A percentile compares a stretch with the other conserved stretches of the same genome.
These are phyloP conservation scores for Drosophila borealis DNA, from an alignment of 2,888 invertebrate genomes.

Conservation along the genomic window DNA sequence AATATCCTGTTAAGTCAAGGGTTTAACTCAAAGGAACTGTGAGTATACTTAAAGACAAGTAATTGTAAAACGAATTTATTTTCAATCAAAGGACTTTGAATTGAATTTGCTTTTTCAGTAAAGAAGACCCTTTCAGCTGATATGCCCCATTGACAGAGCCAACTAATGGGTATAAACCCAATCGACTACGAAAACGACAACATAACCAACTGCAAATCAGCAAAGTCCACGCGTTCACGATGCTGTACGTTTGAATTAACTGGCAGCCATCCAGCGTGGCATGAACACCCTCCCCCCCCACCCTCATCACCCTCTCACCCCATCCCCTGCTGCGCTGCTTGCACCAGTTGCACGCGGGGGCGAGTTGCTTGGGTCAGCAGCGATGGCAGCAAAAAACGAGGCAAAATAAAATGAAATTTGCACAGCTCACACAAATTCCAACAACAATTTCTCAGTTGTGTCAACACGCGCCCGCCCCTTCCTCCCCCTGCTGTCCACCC, in stretches of 20 bases:
- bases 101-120: no score
- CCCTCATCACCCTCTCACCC: background rate
- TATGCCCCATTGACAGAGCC: slow-evolving; percentile 11
- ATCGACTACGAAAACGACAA: slow-evolving; percentile 36
- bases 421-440: slow-evolving; percentile 54
- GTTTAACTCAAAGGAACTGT: background rate
- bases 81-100: no score
- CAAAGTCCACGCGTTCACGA: slow-evolving; percentile 49
- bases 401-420: slow-evolving; percentile 66
- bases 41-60: no score
- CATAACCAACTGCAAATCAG: slow-evolving; percentile 52
- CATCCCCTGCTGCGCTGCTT: background rate
- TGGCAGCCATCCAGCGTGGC: slow-evolving; percentile 34
- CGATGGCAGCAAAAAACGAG: slow-evolving; percentile 16
- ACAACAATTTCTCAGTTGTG: slow-evolving; percentile 37
- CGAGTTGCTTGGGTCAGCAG: slow-evolving; percentile 40
- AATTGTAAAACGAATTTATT: no score
- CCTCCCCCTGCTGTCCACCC: background rate
- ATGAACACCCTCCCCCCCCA: background rate
- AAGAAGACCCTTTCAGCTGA: background rate
- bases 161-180: slow-evolving; percentile 24
- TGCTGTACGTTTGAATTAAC: slow-evolving; percentile 51
- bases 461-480: slow-evolving; percentile 31
- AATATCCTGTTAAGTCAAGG: slow-evolving; percentile 1
- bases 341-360: slow-evolving; percentile 51